These are phyloP conservation scores for Mycetomoellerius zeteki DNA, from an alignment of 1,140 invertebrate genomes.

Conservation along the genomic window DNA sequence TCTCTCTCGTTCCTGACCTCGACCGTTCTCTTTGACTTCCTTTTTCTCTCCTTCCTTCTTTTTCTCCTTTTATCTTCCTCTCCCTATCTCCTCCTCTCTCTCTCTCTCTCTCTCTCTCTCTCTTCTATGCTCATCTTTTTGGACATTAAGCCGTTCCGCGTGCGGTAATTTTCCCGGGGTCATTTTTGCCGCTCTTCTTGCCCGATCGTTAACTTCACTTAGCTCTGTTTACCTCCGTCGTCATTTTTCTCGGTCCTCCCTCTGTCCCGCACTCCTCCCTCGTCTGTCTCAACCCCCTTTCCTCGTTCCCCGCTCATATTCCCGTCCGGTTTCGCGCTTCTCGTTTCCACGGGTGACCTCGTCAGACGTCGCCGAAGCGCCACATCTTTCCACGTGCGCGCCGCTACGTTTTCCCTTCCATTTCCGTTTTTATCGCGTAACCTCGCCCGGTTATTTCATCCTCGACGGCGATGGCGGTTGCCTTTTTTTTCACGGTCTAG, in stretches of 20 bases:
- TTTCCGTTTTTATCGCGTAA: constrained; percentile 53
- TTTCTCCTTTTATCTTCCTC: not conserved
- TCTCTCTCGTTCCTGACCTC: constrained; percentile 44
- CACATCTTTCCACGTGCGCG: constrained; percentile 12
- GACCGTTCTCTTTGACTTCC: not conserved
- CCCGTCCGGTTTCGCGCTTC: constrained; percentile 24
- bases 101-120: not conserved
- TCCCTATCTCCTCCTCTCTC: not conserved
- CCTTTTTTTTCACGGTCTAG: constrained; percentile 29
- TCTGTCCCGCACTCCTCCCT: not conserved
- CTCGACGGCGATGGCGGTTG: constrained; percentile 7
- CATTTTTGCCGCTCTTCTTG: constrained; percentile 78
- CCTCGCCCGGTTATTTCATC: constrained; percentile 44
- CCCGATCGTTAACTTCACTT: constrained; percentile 78
- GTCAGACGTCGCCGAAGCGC: constrained; percentile 52
- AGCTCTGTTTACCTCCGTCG: constrained; percentile 75
- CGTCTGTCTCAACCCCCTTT: not conserved
- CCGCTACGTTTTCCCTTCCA: constrained; percentile 12
- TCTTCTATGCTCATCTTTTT: constrained; percentile 68
- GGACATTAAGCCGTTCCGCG: constrained; percentile 78
- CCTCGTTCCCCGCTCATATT: constrained; percentile 36
- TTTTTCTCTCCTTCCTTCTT: constrained; percentile 1
- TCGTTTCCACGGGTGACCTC: constrained; percentile 30
- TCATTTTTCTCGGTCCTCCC: constrained; percentile 60
- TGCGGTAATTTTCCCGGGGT: constrained; percentile 77